Base-by-base conservation (phyloP, 2,888 invertebrate genomes). In the Pyralis farinalis region DNA sequence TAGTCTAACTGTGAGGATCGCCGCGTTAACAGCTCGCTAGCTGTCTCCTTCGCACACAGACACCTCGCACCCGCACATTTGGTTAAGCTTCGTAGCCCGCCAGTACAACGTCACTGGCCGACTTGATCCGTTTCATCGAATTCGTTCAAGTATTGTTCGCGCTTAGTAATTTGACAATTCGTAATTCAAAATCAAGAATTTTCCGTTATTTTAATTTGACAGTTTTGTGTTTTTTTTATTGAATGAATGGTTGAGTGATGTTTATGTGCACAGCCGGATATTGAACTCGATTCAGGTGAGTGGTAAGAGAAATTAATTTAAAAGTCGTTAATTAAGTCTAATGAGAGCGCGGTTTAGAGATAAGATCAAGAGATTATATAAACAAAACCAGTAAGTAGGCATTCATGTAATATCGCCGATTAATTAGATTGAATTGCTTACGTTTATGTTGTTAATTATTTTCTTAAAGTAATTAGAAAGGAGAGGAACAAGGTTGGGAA, bases 1-100 rank as follows among this genome's bases (percentile, higher is more conserved):
- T 88, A 89, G 89, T 89, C 82, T 85, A 83, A 87, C 86, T 83
- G 86, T 78, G 85, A 82, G 82, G 77, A 85, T 79, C 81, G 87
- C 62, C 79, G 85, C 82, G 86, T 81, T 79, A 84, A 82, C 86
- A 83, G 75, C 66, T 58, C 69, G 72, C 71, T 70, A 68, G 68
- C 73, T 68, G 71, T 77, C 75, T 63, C 67, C 42, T 65, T 76
- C 76, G 64, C 78, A 67, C 81, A 68, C 71, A 44, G 71, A 63
- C 63, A 69, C 71, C 37, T 38, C 49, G 40, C 57, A 58, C 63
- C 39, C 59, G 56, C 61, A 54, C 56, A 49, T 42, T 34, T 39
- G 39, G 33, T 42, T 12, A 44, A 36, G 44, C 50, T 40, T 36
- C 43, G 43, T 51, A 51, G 43, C 49, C 49, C 58, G 57, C 53